Evolutionary conservation across 2,888 invertebrate genomes (phyloP), one percentile per base, ranked within the genome.

Genomic region (Drosophila yooni): DNA sequence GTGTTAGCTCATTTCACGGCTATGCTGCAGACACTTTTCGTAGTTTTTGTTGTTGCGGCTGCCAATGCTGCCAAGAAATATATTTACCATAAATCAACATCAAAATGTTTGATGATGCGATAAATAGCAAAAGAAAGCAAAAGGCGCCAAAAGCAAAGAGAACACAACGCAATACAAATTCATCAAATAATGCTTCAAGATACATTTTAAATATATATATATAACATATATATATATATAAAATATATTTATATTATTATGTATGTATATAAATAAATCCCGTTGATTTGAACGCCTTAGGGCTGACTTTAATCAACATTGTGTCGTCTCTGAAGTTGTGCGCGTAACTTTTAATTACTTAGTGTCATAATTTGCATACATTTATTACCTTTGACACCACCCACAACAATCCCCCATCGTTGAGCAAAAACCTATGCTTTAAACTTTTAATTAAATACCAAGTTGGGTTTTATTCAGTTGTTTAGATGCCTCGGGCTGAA

Each of bases 11-110:
- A 83, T 76, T 81, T 84, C 67, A 74, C 67, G 67, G 76, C 72
- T 72, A 51, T 72, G 69, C 59, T 36, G 67, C 81, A 78, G 79
- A 76, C 82, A 75, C 73, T 79, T 74, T 62, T 57, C 52, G 61
- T 60, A 58, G 74, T 67, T 60, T 59, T 72, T 40, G 38, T 48
- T 54, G 60, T 29, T 82, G 74, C 67, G 63, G 68, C 65, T 78
- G 72, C 43, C 69, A 78, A 34, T 63, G 65, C 43, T 63, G 74
- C 74, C 64, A 76, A 59, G 75, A 85, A 84, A 87, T 88, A 83
- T 90, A 81, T 87, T 90, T 87, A 86, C 89, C 86, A 87, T 87
- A 90, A 87, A 87, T 87, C 86, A 90, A 90, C 90, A 87, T 87
- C 86, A 87, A 83, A 90, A 87, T 88, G 83, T 90, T 87, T 88